Percentiles rank a stretch among this genome's conserved stretches.
These are phyloP conservation scores for Baronia brevicornis DNA, from an alignment of 2,888 invertebrate species.

Conservation along the genomic window DNA sequence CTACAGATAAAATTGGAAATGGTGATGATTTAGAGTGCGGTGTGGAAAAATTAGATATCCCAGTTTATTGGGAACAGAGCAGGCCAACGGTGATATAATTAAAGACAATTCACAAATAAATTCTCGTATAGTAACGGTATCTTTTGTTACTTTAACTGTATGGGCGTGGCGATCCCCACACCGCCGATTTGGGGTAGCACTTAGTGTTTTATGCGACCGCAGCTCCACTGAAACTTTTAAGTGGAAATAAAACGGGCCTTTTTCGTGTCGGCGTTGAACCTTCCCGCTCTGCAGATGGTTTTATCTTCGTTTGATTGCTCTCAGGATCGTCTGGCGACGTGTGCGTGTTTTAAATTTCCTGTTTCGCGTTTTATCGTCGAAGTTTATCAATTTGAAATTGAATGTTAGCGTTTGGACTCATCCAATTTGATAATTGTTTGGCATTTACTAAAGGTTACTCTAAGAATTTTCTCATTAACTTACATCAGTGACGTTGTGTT, in stretches of 20 bases:
- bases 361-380: conserved; percentile 17
- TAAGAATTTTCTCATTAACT: no score
- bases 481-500: no score
- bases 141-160: no score
- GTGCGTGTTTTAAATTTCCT: conserved; percentile 14
- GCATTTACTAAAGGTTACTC: no score
- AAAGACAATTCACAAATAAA: no score
- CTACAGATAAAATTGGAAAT: no score
- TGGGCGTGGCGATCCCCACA: conserved; percentile 35
- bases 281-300: conserved; percentile 30
- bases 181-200: conserved; percentile 39
- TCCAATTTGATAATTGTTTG: no score
- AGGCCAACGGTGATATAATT: no score
- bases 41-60: no score
- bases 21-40: no score
- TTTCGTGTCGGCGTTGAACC: conserved; percentile 33
- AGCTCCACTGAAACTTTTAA: conserved; percentile 45
- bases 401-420: conserved; percentile 18
- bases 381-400: conserved; percentile 20
- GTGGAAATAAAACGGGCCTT: conserved; percentile 48
- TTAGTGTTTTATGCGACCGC: conserved; percentile 43
- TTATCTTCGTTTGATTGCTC: conserved; percentile 38
- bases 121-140: no score
- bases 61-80: no score
- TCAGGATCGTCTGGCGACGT: conserved; percentile 14